Percentiles rank a stretch among this genome's conserved stretches.
Evolutionary conservation across 2,888 invertebrate genomes (phyloP).

Genomic region (Stramonita haemastoma): DNA sequence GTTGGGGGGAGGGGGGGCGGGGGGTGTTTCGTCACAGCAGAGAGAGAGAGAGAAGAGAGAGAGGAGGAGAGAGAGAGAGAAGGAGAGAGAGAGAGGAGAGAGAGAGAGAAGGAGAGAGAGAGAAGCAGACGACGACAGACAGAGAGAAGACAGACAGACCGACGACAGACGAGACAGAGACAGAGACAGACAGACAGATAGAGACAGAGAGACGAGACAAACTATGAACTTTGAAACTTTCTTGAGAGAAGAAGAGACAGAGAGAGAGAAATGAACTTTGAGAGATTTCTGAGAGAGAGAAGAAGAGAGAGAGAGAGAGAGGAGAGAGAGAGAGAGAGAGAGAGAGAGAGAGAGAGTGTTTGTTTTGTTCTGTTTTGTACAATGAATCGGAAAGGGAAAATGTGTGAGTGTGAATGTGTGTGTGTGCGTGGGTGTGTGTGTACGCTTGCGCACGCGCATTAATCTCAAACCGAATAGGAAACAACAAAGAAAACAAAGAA

Average conservation of each 20-base stretch:
- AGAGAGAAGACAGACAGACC: background rate
- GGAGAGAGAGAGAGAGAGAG: constrained; percentile 7
- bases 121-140: background rate
- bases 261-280: background rate
- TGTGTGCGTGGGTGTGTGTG: no score
- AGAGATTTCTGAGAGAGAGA: background rate
- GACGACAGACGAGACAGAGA: background rate
- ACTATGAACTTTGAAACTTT: background rate
- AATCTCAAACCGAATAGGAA: no score
- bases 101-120: background rate
- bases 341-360: no score
- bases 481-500: no score
- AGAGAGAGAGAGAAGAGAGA: no score
- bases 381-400: no score
- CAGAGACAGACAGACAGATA: background rate
- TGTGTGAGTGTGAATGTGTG: no score
- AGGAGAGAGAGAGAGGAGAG: background rate
- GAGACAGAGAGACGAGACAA: background rate
- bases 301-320: background rate
- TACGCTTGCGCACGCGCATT: no score
- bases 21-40: no score
- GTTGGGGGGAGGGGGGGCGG: no score
- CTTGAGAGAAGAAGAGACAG: background rate
- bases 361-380: no score
- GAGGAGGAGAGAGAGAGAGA: no score